Percentiles rank a stretch among this genome's conserved stretches.
Conservation (phyloP, 2,113 vertebrate genomes). For the Coryphaenoides rupestris region DNA sequence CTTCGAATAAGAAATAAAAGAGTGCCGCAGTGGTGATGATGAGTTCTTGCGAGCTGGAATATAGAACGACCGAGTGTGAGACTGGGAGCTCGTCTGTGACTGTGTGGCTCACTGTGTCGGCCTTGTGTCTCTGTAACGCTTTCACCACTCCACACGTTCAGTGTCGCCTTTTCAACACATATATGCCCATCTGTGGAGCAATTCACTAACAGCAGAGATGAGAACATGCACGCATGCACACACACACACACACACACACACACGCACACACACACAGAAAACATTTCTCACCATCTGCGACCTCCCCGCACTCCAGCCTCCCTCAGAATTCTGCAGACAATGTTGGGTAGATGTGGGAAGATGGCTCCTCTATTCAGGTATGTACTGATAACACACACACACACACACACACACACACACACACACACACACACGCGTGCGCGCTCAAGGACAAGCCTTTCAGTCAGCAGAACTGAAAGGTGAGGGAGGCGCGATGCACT, state of each 20-base stretch:
- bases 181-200: constrained; percentile 65
- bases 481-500: constrained; percentile 32
- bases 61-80: constrained; percentile 26
- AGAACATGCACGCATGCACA: constrained; percentile 52
- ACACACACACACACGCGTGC: too few relatives aligned
- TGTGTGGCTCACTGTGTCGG: constrained; percentile 32
- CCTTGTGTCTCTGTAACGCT: constrained; percentile 62
- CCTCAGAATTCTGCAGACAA: constrained; percentile 59
- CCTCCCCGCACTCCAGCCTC: constrained; percentile 61
- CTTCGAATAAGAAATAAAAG: background rate
- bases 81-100: constrained; percentile 28
- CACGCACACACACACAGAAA: constrained; percentile 1
- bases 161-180: constrained; percentile 55
- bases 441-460: constrained; percentile 65
- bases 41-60: constrained; percentile 18
- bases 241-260: too few relatives aligned
- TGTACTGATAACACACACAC: constrained; percentile 46
- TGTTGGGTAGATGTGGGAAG: constrained; percentile 51
- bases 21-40: background rate
- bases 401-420: too few relatives aligned
- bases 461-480: constrained; percentile 41
- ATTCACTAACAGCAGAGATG: constrained; percentile 56
- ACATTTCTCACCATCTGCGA: constrained; percentile 69
- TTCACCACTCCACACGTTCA: constrained; percentile 57
- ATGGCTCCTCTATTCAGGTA: constrained; percentile 50